Conservation (phyloP, 2,888 invertebrate genomes). For the Frankliniella fusca region DNA sequence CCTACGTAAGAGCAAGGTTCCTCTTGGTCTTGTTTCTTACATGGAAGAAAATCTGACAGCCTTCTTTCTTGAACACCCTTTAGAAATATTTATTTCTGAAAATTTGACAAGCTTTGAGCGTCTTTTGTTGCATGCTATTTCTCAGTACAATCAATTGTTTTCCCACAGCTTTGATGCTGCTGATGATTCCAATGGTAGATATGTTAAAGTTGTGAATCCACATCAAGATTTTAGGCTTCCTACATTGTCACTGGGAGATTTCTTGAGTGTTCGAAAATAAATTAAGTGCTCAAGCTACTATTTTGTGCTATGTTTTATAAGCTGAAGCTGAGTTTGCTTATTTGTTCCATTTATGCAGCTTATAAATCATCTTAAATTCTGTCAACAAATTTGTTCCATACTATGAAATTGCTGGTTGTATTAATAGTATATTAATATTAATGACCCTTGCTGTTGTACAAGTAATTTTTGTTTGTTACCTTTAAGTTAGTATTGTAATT, state of each 20-base stretch:
- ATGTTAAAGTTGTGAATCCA: neutral
- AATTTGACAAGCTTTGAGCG: conserved; percentile 43
- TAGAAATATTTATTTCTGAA: conserved; percentile 2
- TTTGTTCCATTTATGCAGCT: neutral
- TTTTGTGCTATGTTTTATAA: neutral
- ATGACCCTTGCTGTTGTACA: too few species aligned
- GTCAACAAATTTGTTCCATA: too few species aligned
- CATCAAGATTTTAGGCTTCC: neutral
- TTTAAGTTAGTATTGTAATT: neutral
- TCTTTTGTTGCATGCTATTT: conserved; percentile 44
- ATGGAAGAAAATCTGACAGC: neutral
- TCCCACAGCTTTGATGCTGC: conserved; percentile 35
- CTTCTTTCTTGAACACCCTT: neutral
- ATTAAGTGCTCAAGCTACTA: neutral
- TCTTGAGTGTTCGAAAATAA: neutral
- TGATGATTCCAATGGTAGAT: neutral
- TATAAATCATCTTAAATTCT: neutral
- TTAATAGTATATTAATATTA: too few species aligned
- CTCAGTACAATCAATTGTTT: conserved; percentile 44
- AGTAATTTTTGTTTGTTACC: neutral
- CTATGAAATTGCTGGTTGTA: too few species aligned
- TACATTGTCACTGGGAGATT: neutral
- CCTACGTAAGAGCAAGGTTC: neutral
- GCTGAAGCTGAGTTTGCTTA: neutral
- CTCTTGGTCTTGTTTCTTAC: neutral